phyloP scores from a whole-genome alignment of 2,888 invertebrate species.

The Empis livida region DNA sequence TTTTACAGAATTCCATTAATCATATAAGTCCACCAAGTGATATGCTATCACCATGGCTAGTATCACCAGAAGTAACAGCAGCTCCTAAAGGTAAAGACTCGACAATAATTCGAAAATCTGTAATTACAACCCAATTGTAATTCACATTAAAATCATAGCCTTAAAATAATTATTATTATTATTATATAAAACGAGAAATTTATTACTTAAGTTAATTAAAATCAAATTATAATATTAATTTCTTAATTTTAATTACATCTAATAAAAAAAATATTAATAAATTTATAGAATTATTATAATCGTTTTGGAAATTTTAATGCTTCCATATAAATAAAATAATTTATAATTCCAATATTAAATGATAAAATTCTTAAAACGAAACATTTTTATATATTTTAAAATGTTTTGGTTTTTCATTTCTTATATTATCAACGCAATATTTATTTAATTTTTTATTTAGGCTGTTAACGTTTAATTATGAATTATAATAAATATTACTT shows the following conservation, averaged over 20 bases:
- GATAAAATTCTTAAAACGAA: too few relatives aligned
- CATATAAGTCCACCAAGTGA: slow-evolving; percentile 39
- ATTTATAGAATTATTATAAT: too few relatives aligned
- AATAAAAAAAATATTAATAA: too few relatives aligned
- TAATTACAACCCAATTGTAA: slow-evolving; percentile 74
- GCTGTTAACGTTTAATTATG: slow-evolving; percentile 6
- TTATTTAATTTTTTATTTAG: slow-evolving; percentile 7
- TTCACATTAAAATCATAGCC: background rate
- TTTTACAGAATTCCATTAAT: slow-evolving; percentile 40
- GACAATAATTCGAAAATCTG: slow-evolving; percentile 69
- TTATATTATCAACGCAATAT: background rate
- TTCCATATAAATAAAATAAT: background rate
- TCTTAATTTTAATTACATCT: too few relatives aligned
- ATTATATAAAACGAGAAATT: too few relatives aligned
- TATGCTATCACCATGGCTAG: slow-evolving; percentile 72
- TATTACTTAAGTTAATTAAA: too few relatives aligned
- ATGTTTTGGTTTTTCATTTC: too few relatives aligned
- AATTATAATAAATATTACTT: background rate
- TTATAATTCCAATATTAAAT: too few relatives aligned
- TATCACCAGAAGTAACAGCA: slow-evolving; percentile 58
- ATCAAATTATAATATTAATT: too few relatives aligned
- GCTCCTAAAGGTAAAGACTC: slow-evolving; percentile 51
- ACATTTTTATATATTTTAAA: too few relatives aligned
- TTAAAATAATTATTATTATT: too few relatives aligned
- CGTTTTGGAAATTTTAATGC: too few relatives aligned